Evolutionary conservation across 2,113 vertebrate genomes (phyloP), one percentile per base, ranked within the genome.

Genomic region (Uria lomvia): DNA sequence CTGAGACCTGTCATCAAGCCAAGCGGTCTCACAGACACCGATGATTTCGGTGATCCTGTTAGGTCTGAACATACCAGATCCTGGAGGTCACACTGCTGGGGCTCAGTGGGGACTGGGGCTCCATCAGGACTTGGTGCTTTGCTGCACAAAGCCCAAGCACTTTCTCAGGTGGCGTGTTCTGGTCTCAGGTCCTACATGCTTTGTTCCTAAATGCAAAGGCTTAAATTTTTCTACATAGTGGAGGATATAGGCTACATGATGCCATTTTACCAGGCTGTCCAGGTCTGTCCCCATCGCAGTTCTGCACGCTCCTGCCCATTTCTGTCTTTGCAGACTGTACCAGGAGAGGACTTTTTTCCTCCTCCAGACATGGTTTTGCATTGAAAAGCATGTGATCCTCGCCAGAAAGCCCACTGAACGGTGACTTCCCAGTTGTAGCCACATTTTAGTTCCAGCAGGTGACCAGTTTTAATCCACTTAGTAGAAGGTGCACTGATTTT

Each of bases 381-480:
- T 71, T 56, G 68, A 22, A 77, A 88, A 89, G 60, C 94, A 72
- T 75, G 92, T 94, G 96, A 88, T 77, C n/a, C 72, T 79, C 85
- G 29, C 68, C 68, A 80, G 73, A 66, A 59, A 59, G 58, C 55
- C 60, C 47, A 7, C 5, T 1, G 68, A 42, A 20, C 14, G 27
- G 65, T 78, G 83, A 65, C 76, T 92, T 92, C 68, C 88, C 83
- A 3, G 0, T 67, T 50, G 82, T 27, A 83, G 59, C 92, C 75
- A 47, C 78, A 84, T 93, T 94, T 84, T 36, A 59, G 56, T 71
- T 93, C 43, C 95, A 96, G 95, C 95, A 78, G 94, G 94, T 91
- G 92, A 94, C 91, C 83, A 32, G 47, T 22, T 92, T 81, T 96
- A 96, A 97, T 96, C 96, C 95, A 94, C 36, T 96, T 94, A 96